Base-by-base conservation (phyloP, 2,888 invertebrate species). In the Argyresthia goedartella region DNA sequence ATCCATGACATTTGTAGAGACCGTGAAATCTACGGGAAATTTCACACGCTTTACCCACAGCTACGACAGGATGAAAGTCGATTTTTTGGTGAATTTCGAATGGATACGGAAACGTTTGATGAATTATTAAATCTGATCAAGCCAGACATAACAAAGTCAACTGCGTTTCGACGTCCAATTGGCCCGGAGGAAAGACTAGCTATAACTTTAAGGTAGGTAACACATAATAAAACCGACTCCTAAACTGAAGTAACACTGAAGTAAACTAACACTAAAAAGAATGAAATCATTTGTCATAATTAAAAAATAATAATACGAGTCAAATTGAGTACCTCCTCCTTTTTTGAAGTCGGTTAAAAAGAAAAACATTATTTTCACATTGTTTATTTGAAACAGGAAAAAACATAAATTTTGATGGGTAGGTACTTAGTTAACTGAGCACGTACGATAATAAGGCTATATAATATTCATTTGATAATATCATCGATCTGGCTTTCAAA, bases 131-230 rank as follows among this genome's bases (percentile, higher is more conserved):
- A 46, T 36, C 41, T 52, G 52, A 52, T 52, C 49, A 44, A 44
- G 33, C 48, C 42, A 52, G 53, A 53, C 48, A 55, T 55, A 53
- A 52, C 46, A 52, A 53, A 55, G 53, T 53, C 53, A 55, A 53
- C 53, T 52, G 53, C 55, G 46, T 55, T 50, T 48, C 52, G 55
- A 35, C 48, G 53, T 48, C 53, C 55, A 50, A 55, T 55, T 50
- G 52, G 53, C 52, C 50, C 53, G 53, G 52, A 55, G 50, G 53
- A 55, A 55, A 46, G 55, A 50, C 50, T 55, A 52, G 53, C 54
- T 50, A 51, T 52, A 52, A 48, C 49, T 52, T 54, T 54, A 52
- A 52, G 54, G 50, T 50, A n/a, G 50, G 44, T 36, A 36, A 33
- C 36, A 49, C 13, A 36, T 13, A 41, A 11, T 13, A 41, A 41